These are phyloP conservation scores for Pteromalus puparum DNA, from an alignment of 1,140 invertebrate genomes.

Conservation along the genomic window DNA sequence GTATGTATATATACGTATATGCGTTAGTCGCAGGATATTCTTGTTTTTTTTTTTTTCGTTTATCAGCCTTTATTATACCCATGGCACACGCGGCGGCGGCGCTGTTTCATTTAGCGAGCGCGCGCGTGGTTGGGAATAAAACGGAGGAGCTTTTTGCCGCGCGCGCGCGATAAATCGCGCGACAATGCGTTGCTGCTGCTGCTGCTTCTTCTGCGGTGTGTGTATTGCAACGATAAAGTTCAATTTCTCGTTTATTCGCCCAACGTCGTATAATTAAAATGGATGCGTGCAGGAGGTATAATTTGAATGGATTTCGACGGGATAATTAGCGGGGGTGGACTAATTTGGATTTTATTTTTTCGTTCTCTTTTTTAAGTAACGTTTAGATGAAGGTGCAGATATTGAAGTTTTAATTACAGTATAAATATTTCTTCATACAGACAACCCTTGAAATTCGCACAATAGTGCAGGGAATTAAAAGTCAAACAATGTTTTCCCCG, in stretches of 20 bases:
- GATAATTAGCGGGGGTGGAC: not conserved
- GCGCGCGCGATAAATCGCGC: slow-evolving; percentile 19
- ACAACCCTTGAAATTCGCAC: too few species aligned
- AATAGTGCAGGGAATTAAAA: not conserved
- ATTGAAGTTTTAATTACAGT: too few species aligned
- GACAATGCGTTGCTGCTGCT: not conserved
- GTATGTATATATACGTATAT: too few species aligned
- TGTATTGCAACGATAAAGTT: slow-evolving; percentile 31
- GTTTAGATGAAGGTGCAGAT: too few species aligned
- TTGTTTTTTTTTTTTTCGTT: slow-evolving; percentile 26
- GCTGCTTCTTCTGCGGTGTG: not conserved
- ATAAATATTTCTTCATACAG: too few species aligned
- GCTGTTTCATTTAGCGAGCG: slow-evolving; percentile 21
- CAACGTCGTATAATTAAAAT: slow-evolving; percentile 23
- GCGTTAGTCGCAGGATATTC: slow-evolving; percentile 20
- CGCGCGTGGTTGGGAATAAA: not conserved
- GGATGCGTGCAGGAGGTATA: not conserved
- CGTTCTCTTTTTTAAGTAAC: too few species aligned
- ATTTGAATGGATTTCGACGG: slow-evolving; percentile 30
- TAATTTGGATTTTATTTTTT: too few species aligned
- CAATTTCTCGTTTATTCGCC: slow-evolving; percentile 31
- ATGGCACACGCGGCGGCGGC: not conserved
- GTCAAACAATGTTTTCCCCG: not conserved
- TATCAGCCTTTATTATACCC: slow-evolving; percentile 43
- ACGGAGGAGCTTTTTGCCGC: slow-evolving; percentile 2